Evolutionary conservation across 2,888 invertebrate genomes (phyloP).

Genomic region (Rutpela maculata): DNA sequence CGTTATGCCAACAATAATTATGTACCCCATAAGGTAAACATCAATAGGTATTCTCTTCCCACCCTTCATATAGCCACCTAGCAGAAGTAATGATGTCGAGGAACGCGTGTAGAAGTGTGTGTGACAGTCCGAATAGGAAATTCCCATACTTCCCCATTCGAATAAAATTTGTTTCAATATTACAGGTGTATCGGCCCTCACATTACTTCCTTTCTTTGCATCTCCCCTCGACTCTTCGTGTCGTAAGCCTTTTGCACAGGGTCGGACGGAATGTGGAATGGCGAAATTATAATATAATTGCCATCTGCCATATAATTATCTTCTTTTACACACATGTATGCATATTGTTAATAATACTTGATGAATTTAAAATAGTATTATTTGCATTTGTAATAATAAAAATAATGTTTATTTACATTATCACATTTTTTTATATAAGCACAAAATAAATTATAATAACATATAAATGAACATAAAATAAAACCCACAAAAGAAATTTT

Average conservation of each 20-base stretch:
- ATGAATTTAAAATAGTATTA: too few relatives aligned
- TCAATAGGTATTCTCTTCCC: conserved; percentile 38
- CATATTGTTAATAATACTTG: too few relatives aligned
- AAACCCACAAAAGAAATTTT: too few relatives aligned
- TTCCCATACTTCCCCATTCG: conserved; percentile 58
- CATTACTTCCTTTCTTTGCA: conserved; percentile 32
- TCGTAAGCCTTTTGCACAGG: not conserved
- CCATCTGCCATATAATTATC: too few relatives aligned
- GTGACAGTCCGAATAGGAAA: conserved; percentile 64
- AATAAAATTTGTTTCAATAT: conserved; percentile 39
- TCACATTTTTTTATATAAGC: too few relatives aligned
- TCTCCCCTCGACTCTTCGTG: conserved; percentile 8
- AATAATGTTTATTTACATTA: too few relatives aligned
- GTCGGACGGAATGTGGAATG: not conserved
- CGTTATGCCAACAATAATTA: conserved; percentile 23
- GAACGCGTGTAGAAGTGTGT: conserved; percentile 61
- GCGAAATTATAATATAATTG: too few relatives aligned
- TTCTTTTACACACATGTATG: too few relatives aligned
- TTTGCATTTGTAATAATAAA: too few relatives aligned
- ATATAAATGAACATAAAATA: too few relatives aligned
- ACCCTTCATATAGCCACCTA: conserved; percentile 39
- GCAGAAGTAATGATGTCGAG: conserved; percentile 45
- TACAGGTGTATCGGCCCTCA: conserved; percentile 52
- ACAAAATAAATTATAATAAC: too few relatives aligned
- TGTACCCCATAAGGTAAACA: conserved; percentile 3